Percentiles rank a stretch among this genome's conserved stretches.
Evolutionary conservation across 2,113 vertebrate genomes (phyloP).

Genomic region (Microtus pennsylvanicus): DNA sequence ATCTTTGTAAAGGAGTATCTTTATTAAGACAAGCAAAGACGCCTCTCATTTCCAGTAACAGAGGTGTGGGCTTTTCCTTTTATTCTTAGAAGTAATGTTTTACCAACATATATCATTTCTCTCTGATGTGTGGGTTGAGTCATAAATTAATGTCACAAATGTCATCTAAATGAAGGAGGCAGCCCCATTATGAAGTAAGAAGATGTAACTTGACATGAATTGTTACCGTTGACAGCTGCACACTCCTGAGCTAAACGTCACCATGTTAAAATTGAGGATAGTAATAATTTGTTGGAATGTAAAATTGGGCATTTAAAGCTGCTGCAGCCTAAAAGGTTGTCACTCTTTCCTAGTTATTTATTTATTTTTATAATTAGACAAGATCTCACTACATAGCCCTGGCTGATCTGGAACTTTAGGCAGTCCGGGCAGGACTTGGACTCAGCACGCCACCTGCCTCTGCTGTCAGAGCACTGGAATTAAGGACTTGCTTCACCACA

Average conservation of each 20-base stretch:
- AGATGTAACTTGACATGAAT: constrained; percentile 70
- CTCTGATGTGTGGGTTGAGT: constrained; percentile 81
- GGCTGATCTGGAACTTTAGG: neutral
- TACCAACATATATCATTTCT: constrained; percentile 76
- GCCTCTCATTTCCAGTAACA: constrained; percentile 74
- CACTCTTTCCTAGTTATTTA: constrained; percentile 59
- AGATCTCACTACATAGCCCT: neutral
- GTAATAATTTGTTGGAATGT: constrained; percentile 58
- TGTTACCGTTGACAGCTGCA: constrained; percentile 70
- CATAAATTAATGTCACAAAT: constrained; percentile 83
- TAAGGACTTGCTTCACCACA: neutral
- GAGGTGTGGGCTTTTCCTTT: constrained; percentile 80
- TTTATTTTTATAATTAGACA: neutral
- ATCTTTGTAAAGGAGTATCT: constrained; percentile 74
- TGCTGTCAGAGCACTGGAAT: neutral
- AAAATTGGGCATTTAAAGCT: constrained; percentile 69
- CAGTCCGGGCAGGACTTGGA: neutral
- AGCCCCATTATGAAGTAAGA: constrained; percentile 71
- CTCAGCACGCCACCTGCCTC: neutral
- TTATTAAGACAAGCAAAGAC: constrained; percentile 78
- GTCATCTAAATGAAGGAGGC: constrained; percentile 71
- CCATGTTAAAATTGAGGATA: constrained; percentile 59
- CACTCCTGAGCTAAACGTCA: constrained; percentile 71
- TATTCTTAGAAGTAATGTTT: constrained; percentile 79
- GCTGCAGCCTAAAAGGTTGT: constrained; percentile 58